Conservation (phyloP, 1,140 invertebrate genomes). For the Centruroides sculpturatus region DNA sequence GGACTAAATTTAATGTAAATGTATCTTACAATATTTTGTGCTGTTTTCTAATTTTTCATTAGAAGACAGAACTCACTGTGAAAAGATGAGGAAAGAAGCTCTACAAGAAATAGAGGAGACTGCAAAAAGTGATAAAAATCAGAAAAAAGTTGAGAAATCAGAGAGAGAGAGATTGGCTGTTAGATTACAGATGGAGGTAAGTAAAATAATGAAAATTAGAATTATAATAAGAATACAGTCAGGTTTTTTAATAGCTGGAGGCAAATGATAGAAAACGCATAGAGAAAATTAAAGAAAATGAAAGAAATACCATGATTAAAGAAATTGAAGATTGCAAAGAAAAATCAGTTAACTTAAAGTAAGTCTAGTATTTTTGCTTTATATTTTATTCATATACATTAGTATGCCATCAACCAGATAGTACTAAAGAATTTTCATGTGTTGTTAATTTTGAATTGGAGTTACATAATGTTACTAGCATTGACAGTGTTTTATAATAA, state of each 20-base stretch:
- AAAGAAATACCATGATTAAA: conserved; percentile 43
- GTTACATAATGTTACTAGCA: no score
- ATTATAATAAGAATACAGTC: not conserved
- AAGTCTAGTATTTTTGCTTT: no score
- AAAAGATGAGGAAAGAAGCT: conserved; percentile 1
- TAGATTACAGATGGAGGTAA: no score
- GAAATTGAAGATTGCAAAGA: conserved; percentile 49
- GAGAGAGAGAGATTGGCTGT: not conserved
- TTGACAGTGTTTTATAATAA: no score
- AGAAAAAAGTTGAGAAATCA: conserved; percentile 1
- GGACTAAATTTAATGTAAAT: no score
- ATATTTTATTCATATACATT: no score
- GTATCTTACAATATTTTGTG: no score
- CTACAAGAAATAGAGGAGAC: conserved; percentile 2
- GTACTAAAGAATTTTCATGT: no score
- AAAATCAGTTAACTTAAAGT: conserved; percentile 8
- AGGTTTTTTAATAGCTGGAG: not conserved
- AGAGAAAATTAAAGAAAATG: conserved; percentile 32
- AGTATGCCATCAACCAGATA: no score
- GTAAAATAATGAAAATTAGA: not conserved
- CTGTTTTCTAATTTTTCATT: no score
- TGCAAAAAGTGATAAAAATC: not conserved
- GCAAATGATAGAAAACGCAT: not conserved
- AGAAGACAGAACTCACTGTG: not conserved
- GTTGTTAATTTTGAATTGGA: no score